Evolutionary conservation across 2,797 vertebrate genomes (phyloP).

Genomic region (Apogon hyalosoma): DNA sequence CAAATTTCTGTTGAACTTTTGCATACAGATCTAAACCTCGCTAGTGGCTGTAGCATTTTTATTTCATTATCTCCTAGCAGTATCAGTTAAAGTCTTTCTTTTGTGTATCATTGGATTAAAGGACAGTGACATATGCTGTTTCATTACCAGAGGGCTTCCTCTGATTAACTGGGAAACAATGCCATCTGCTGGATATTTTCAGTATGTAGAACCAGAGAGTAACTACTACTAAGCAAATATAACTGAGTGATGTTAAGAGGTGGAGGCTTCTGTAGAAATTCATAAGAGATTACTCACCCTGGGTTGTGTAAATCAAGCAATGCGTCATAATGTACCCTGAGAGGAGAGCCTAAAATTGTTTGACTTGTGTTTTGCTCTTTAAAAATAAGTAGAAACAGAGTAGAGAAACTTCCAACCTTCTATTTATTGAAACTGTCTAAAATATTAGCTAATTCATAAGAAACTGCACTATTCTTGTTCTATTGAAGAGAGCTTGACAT

Average conservation of each 20-base stretch:
- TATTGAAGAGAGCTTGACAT: constrained; percentile 4
- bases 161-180: constrained; percentile 51
- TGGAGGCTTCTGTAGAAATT: constrained; percentile 55
- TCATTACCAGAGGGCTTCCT: constrained; percentile 25
- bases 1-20: constrained; percentile 5
- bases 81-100: constrained; percentile 45
- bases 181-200: constrained; percentile 75
- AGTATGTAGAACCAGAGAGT: background rate
- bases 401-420: background rate
- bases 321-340: constrained; percentile 18
- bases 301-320: constrained; percentile 8
- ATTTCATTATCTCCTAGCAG: constrained; percentile 29
- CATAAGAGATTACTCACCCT: constrained; percentile 44
- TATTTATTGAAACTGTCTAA: no score
- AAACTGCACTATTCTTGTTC: background rate
- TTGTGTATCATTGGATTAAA: constrained; percentile 49
- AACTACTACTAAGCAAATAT: background rate
- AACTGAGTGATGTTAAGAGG: constrained; percentile 44
- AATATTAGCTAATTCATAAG: no score
- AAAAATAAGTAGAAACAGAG: background rate
- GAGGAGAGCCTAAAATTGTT: background rate
- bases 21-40: constrained; percentile 10
- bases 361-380: constrained; percentile 12
- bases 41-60: constrained; percentile 13
- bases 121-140: constrained; percentile 40